Conservation (phyloP, 2,113 vertebrate genomes). For the Centropus bengalensis region DNA sequence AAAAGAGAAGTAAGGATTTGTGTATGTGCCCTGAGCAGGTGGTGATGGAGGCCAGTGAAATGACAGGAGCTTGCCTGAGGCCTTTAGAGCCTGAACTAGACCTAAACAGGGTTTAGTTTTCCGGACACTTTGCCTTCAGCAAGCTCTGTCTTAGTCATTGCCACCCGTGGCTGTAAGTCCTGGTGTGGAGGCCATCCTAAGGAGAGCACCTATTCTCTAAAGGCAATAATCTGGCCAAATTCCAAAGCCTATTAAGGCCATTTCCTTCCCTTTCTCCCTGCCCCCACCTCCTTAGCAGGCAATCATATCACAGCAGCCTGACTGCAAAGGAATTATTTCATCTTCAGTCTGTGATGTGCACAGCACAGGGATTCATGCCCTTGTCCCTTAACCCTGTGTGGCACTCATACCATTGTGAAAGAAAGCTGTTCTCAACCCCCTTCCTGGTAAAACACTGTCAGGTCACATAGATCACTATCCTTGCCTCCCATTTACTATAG, state of each 20-base stretch:
- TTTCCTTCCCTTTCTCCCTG: neutral
- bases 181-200: neutral
- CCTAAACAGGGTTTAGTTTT: neutral
- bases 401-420: neutral
- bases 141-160: neutral
- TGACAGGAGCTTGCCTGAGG: neutral
- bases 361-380: neutral
- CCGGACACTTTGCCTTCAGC: neutral
- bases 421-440: neutral
- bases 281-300: neutral
- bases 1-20: neutral
- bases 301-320: neutral
- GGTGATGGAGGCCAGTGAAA: neutral
- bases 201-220: neutral
- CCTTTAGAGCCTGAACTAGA: neutral
- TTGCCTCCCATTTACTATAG: neutral
- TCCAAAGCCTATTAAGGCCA: too few species aligned
- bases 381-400: neutral
- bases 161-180: neutral
- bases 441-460: neutral
- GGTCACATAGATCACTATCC: neutral
- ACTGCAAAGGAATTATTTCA: slow-evolving; percentile 15
- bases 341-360: neutral
- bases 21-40: neutral
- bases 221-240: neutral